Evolutionary conservation across 2,888 invertebrate species (phyloP), one percentile per base, ranked within the genome.

Genomic region (Lepidochitona cinerea): DNA sequence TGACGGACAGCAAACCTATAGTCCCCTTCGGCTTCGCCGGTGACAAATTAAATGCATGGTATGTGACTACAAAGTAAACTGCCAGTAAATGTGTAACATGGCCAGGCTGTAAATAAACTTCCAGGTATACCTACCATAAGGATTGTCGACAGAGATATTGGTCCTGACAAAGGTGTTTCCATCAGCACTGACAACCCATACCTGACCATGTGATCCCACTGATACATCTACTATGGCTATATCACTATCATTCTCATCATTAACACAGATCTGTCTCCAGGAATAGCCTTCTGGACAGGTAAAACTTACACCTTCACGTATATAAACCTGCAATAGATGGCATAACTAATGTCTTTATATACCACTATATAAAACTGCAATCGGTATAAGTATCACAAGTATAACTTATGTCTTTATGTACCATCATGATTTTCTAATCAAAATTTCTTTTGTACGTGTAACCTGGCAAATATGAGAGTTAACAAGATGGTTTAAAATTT

Each of bases 131-230:
- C 91, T 92, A 91, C 95, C 95, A 86, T 93, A 93, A 65, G 93
- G 92, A 85, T 93, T 93, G 85, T 96, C 95, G 85, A 96, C 93
- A 9, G 94, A 95, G n/a, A 97, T 93, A 35, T 96, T 96, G 74
- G 94, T 94, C 77, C 97, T 93, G 69, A 96, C 94, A 64, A 97
- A 92, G 33, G 94, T 95, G 82, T 94, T 93, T 0, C 97, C 97
- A 86, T 95, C 94, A 93, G 95, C 94, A 3, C 96, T 93, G 49
- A 96, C 92, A 12, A 95, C 95, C 97, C 97, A 97, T 0, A 96
- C 95, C 72, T 96, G 92, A 0, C 97, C 97, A 7, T 95, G 94
- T 1, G 96, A 93, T 0, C 97, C 96, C 32, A 97, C 95, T 87
- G 95, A 95, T 68, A 97, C 93, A 91, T 96, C 96, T 86, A 94